Evolutionary conservation across 2,113 vertebrate genomes (phyloP), one percentile per base, ranked within the genome.

Genomic region (Thalassarche chlororhynchos): DNA sequence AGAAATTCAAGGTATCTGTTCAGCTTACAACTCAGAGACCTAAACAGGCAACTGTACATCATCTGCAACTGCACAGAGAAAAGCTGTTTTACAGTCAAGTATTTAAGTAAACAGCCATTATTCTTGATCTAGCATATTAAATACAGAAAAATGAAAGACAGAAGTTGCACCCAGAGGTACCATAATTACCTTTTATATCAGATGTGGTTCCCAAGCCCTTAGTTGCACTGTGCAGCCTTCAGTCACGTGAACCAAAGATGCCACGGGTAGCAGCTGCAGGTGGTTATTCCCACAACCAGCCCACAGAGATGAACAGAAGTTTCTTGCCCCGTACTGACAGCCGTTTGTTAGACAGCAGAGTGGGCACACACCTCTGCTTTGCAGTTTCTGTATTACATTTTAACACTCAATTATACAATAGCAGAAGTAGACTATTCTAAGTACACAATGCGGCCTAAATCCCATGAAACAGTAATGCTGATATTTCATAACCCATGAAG

Each of bases 361-460:
- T 0, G 6, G 57, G n/a, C 55, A 36, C 1, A 13, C 31, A 7
- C 17, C 38, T 32, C 62, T 26, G 52, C 52, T 49, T 14, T 3
- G 17, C 17, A 7, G 29, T 24, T 12, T 29, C 58, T 52, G 1
- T 3, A 6, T 21, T 1, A 24, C 21, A 6, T 1, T 6, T 11
- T 3, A 38, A 10, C 5, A 6, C 8, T 29, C 23, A 13, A 4
- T 31, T 20, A 16, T 8, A 5, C 17, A 23, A 4, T 0, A 62
- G 46, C 42, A 72, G 36, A 64, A 72, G 23, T 2, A 25, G 26
- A 47, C 46, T 15, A 12, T 12, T 71, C 9, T 8, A 60, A 84
- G 28, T 2, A 9, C 0, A 1, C 24, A 23, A 20, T 1, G 3
- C 2, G 1, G 38, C 23, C 72, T 55, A 62, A 87, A 31, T 24